Conservation (phyloP, 2,113 vertebrate genomes). For the Ondatra zibethicus region DNA sequence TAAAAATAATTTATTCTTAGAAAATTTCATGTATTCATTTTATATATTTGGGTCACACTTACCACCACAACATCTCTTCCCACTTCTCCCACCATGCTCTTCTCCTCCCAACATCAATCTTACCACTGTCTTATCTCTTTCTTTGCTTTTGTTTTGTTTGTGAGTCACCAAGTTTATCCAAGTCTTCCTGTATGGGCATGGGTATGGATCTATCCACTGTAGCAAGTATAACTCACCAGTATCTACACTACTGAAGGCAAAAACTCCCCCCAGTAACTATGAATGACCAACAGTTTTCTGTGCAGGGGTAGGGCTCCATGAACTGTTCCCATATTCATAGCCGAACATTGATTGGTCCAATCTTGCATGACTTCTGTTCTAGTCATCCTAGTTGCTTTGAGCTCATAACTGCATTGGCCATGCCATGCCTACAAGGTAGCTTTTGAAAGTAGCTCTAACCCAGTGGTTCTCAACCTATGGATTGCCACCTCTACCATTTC, state of each 20-base stretch:
- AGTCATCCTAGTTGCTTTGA: background rate
- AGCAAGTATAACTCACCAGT: background rate
- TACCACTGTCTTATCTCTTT: background rate
- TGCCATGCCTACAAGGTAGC: background rate
- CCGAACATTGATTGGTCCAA: too few relatives aligned
- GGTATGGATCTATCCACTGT: too few relatives aligned
- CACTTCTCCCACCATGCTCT: background rate
- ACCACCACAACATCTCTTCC: background rate
- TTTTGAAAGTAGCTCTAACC: background rate
- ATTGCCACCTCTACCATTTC: background rate
- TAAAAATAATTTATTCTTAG: background rate
- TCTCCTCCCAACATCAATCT: too few relatives aligned
- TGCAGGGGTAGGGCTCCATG: background rate
- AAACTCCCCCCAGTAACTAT: background rate
- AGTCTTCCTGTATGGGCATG: too few relatives aligned
- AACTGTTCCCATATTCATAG: background rate
- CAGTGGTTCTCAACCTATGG: background rate
- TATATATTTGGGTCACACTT: background rate
- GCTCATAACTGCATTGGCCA: background rate
- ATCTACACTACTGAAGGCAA: background rate
- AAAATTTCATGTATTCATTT: background rate
- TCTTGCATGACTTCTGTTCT: background rate
- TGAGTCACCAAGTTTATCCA: background rate
- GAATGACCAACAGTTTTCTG: background rate
- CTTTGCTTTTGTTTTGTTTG: background rate